Conservation (phyloP, 1,140 invertebrate species). For the Dicyema japonicum region DNA sequence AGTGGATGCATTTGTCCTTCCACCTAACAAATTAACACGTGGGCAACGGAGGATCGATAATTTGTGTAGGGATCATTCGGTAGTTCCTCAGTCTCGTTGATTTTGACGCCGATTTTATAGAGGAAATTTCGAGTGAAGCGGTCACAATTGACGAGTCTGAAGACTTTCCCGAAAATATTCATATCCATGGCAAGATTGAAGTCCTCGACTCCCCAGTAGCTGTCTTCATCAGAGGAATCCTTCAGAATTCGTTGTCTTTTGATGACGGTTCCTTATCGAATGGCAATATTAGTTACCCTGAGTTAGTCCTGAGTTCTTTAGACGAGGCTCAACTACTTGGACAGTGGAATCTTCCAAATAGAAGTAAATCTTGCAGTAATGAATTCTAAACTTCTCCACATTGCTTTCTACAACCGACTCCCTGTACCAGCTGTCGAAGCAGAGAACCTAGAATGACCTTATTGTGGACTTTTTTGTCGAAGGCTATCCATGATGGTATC, state of each 20-base stretch:
- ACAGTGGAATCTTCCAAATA: conserved; percentile 21
- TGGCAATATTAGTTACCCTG: conserved; percentile 10
- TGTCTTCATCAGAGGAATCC: conserved; percentile 29
- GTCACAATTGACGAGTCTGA: conserved; percentile 44
- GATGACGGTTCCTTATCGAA: conserved; percentile 26
- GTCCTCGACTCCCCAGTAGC: conserved; percentile 31
- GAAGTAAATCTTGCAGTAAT: conserved; percentile 18
- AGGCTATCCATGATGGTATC: conserved; percentile 44
- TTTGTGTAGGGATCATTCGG: conserved; percentile 14
- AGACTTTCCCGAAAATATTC: conserved; percentile 36
- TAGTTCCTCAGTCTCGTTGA: conserved; percentile 12
- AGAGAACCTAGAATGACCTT: conserved; percentile 9
- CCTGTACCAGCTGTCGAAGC: conserved; percentile 14
- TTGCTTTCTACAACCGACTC: conserved; percentile 16
- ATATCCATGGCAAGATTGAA: conserved; percentile 32
- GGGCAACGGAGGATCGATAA: conserved; percentile 12
- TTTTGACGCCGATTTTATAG: conserved; percentile 41
- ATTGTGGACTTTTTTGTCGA: conserved; percentile 36
- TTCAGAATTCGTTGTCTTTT: conserved; percentile 37
- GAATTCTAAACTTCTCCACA: conserved; percentile 16
- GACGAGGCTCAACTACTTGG: conserved; percentile 18
- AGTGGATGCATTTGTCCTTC: conserved; percentile 18
- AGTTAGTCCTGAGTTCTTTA: conserved; percentile 16
- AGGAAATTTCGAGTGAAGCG: conserved; percentile 47
- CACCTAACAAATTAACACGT: conserved; percentile 7